Conservation (phyloP, 2,113 vertebrate genomes). For the Thamnaconus septentrionalis region DNA sequence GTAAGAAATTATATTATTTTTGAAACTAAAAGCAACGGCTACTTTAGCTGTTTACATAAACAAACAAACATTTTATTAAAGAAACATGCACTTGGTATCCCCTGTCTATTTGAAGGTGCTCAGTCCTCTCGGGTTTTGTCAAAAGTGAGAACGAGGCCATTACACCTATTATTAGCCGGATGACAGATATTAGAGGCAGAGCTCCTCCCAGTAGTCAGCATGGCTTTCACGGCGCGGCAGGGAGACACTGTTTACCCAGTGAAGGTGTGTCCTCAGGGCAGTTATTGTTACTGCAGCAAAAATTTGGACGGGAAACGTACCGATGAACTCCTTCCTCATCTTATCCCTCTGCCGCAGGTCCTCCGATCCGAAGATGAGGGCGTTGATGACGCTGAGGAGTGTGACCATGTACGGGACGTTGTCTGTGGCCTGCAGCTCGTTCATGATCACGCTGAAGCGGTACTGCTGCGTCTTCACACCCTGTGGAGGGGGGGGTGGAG, state of each 20-base stretch:
- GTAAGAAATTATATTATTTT: no score
- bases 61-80: neutral
- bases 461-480: conserved; percentile 90
- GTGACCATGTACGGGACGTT: conserved; percentile 93
- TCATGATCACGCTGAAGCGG: conserved; percentile 95
- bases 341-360: conserved; percentile 85
- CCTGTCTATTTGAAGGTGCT: conserved; percentile 11
- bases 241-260: conserved; percentile 25
- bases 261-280: neutral
- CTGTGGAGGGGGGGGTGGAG: conserved; percentile 67
- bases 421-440: conserved; percentile 86
- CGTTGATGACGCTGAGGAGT: conserved; percentile 91
- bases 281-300: neutral
- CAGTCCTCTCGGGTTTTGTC: conserved; percentile 30
- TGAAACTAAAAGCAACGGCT: neutral
- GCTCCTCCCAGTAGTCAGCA: neutral
- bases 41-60: neutral
- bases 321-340: conserved; percentile 92
- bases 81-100: conserved; percentile 18
- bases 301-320: conserved; percentile 62
- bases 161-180: conserved; percentile 59
- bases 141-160: conserved; percentile 53
- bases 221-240: no score
- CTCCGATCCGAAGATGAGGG: conserved; percentile 89
- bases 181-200: conserved; percentile 48